Evolutionary conservation across 1,140 invertebrate genomes (phyloP).

Genomic region (Megalopta genalis): DNA sequence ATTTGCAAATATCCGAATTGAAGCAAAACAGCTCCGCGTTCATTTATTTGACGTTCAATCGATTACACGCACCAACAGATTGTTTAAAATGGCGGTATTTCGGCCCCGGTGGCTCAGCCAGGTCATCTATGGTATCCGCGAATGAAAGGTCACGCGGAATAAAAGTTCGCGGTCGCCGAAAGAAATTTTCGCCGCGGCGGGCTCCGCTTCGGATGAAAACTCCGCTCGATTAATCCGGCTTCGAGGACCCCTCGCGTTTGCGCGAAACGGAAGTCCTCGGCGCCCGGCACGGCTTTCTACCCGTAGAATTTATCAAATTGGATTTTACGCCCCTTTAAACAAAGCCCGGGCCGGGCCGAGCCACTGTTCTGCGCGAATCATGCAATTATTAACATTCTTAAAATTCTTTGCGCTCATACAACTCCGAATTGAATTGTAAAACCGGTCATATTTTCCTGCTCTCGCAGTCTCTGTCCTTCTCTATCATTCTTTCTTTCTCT

Average conservation of each 20-base stretch:
- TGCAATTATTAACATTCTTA: background rate
- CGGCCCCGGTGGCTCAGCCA: too few relatives aligned
- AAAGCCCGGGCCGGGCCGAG: background rate
- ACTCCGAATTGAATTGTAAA: too few relatives aligned
- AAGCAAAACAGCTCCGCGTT: too few relatives aligned
- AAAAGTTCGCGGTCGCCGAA: background rate
- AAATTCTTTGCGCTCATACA: background rate
- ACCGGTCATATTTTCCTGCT: too few relatives aligned
- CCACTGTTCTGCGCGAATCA: too few relatives aligned
- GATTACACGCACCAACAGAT: too few relatives aligned
- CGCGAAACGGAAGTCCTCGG: background rate
- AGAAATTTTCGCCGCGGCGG: background rate
- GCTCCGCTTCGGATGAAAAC: background rate
- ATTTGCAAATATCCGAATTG: too few relatives aligned
- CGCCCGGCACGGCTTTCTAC: background rate
- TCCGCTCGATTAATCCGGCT: background rate
- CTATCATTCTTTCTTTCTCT: background rate
- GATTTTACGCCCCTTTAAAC: conserved; percentile 30
- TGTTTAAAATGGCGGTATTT: too few relatives aligned
- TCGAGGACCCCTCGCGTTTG: background rate
- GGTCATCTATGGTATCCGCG: background rate
- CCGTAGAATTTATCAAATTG: conserved; percentile 18
- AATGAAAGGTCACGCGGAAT: background rate
- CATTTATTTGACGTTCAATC: too few relatives aligned
- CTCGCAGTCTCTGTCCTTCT: too few relatives aligned